phyloP scores from a whole-genome alignment of 2,113 vertebrate genomes.

The Hystrix cristata region DNA sequence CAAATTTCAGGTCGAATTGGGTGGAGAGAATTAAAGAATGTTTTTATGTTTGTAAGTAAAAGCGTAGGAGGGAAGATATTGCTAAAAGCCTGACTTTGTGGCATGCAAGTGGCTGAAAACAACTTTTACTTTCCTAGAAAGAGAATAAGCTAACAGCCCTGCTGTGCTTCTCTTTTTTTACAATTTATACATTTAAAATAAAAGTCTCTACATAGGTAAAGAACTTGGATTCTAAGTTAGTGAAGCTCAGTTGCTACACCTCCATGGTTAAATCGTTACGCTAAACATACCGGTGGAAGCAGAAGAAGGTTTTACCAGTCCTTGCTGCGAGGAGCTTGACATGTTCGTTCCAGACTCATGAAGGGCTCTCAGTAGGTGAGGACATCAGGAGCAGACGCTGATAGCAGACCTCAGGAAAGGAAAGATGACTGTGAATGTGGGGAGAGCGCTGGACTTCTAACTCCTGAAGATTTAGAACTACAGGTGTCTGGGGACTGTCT shows the following conservation, averaged over 20 bases:
- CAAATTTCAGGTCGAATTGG: not conserved
- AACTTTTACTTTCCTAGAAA: not conserved
- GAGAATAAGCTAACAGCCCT: not conserved
- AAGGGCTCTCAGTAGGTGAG: not conserved
- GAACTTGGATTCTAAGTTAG: not conserved
- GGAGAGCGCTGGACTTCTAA: constrained; percentile 78
- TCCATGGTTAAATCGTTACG: not conserved
- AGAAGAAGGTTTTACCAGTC: not conserved
- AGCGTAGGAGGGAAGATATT: accelerated
- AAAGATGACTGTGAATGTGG: constrained; percentile 87
- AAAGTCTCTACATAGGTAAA: not conserved
- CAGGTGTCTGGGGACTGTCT: constrained; percentile 87
- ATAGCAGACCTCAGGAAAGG: not conserved
- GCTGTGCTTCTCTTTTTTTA: not conserved
- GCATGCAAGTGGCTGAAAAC: not conserved
- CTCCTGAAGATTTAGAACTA: constrained; percentile 75
- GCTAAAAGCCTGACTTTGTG: not conserved
- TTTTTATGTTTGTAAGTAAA: not conserved
- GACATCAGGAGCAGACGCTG: not conserved
- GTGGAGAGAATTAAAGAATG: not conserved
- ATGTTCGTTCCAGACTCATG: not conserved
- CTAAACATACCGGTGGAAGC: accelerated
- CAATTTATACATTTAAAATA: not conserved
- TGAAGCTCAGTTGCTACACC: not conserved
- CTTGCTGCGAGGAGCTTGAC: not conserved